These are phyloP conservation scores for Bubo scandiacus DNA, from an alignment of 2,113 vertebrate species.

Conservation along the genomic window DNA sequence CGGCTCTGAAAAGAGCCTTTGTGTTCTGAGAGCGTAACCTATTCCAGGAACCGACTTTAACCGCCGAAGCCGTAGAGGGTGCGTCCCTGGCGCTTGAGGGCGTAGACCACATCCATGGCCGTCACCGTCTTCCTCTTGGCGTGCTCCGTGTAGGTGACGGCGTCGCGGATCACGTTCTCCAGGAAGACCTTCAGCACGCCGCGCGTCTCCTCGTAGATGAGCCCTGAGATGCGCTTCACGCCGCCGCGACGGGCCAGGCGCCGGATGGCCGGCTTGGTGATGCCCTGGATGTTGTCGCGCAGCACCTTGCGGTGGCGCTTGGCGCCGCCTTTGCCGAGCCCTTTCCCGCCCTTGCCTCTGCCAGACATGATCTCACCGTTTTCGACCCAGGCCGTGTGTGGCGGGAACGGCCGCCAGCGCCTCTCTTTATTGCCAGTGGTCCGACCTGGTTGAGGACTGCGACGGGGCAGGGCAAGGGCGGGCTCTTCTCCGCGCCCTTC, in stretches of 20 bases:
- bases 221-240: conserved; percentile 76
- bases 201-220: conserved; percentile 79
- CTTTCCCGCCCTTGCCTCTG: not conserved
- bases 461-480: not conserved
- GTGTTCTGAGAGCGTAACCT: fast-evolving
- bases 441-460: not conserved
- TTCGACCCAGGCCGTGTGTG: no score
- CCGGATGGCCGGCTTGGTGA: conserved; percentile 73
- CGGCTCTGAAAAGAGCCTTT: conserved; percentile 20
- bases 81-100: conserved; percentile 75
- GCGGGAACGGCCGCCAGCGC: fast-evolving
- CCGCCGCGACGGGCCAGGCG: conserved; percentile 61
- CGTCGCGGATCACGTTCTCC: conserved; percentile 76
- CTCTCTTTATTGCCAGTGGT: fast-evolving
- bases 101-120: conserved; percentile 80
- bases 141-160: conserved; percentile 80
- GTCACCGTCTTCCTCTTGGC: conserved; percentile 81
- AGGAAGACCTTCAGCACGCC: conserved; percentile 69
- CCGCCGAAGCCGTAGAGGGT: conserved; percentile 69
- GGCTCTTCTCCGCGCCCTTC: not conserved
- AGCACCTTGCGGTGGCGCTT: conserved; percentile 76
- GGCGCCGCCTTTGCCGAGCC: conserved; percentile 54
- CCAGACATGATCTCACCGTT: no score
- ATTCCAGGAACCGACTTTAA: not conserved
- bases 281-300: conserved; percentile 77